Conservation (phyloP, 2,888 invertebrate genomes). For the Meganola albula region DNA sequence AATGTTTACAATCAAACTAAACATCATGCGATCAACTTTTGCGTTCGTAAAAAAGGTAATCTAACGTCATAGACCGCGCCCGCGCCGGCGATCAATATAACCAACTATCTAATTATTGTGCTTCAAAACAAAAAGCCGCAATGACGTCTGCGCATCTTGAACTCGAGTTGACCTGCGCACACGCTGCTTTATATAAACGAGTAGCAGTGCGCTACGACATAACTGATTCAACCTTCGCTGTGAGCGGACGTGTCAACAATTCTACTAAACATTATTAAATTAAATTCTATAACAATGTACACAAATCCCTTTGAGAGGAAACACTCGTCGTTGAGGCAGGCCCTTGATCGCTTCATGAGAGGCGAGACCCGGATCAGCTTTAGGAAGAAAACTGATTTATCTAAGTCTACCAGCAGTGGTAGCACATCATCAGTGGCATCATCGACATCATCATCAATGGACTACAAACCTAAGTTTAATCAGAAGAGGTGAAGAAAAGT, state of each 20-base stretch:
- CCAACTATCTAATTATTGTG: constrained; percentile 22
- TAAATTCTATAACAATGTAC: constrained; percentile 69
- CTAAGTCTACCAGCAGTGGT: constrained; percentile 36
- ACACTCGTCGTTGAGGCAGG: constrained; percentile 81
- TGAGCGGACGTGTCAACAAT: constrained; percentile 37
- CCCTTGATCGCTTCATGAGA: constrained; percentile 78
- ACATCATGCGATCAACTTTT: constrained; percentile 10
- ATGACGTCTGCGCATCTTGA: constrained; percentile 38
- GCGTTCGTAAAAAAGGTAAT: constrained; percentile 17
- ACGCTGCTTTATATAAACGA: constrained; percentile 46
- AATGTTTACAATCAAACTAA: constrained; percentile 5
- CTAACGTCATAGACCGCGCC: constrained; percentile 19
- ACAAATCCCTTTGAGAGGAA: constrained; percentile 84
- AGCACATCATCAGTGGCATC: constrained; percentile 55
- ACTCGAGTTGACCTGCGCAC: constrained; percentile 45
- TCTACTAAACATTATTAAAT: constrained; percentile 14
- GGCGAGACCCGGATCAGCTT: constrained; percentile 66
- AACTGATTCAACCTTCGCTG: constrained; percentile 30
- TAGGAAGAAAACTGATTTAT: constrained; percentile 48
- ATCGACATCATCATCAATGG: constrained; percentile 35
- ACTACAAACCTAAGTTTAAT: constrained; percentile 40
- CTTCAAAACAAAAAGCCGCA: constrained; percentile 34
- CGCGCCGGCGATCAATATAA: constrained; percentile 16
- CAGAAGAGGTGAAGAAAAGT: constrained; percentile 55
- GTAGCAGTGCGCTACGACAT: constrained; percentile 31